A percentile compares a stretch with the other conserved stretches of the same genome.
These are phyloP conservation scores for Acronicta psi DNA, from an alignment of 2,888 invertebrate species.

Conservation along the genomic window DNA sequence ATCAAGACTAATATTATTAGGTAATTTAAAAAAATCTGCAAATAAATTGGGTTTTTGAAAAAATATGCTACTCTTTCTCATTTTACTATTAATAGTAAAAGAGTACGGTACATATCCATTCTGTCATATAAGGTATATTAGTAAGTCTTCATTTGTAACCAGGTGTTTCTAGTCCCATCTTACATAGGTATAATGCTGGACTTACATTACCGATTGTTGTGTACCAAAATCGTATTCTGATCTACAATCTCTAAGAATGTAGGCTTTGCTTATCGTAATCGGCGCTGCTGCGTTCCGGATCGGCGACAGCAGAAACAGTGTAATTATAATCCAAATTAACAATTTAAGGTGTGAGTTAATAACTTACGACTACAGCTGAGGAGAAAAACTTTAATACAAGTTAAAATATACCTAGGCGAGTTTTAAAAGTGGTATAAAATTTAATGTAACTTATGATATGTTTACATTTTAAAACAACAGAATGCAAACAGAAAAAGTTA, in stretches of 20 bases:
- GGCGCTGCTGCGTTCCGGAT: slow-evolving; percentile 67
- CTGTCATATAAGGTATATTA: too few species aligned
- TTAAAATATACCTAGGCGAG: background rate
- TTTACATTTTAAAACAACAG: background rate
- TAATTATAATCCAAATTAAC: slow-evolving; percentile 30
- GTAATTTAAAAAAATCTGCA: too few species aligned
- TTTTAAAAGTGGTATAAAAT: background rate
- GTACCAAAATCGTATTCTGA: slow-evolving; percentile 17
- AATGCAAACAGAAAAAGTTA: too few species aligned
- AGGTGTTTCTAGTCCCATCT: too few species aligned
- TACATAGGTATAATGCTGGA: too few species aligned
- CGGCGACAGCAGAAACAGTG: slow-evolving; percentile 62
- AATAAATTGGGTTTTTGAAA: too few species aligned
- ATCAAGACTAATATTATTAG: too few species aligned
- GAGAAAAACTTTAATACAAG: background rate
- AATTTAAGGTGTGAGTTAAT: slow-evolving; percentile 27
- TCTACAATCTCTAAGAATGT: background rate
- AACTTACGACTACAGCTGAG: slow-evolving; percentile 28
- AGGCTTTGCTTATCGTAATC: slow-evolving; percentile 10
- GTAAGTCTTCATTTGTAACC: too few species aligned
- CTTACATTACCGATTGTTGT: slow-evolving; percentile 5
- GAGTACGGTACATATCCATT: too few species aligned
- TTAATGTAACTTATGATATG: background rate
- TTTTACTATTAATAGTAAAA: too few species aligned
- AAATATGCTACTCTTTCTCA: too few species aligned